A percentile compares a stretch with the other conserved stretches of the same genome.
These are phyloP conservation scores for Drosophila histrio DNA, from an alignment of 2,888 invertebrate species.

Conservation along the genomic window DNA sequence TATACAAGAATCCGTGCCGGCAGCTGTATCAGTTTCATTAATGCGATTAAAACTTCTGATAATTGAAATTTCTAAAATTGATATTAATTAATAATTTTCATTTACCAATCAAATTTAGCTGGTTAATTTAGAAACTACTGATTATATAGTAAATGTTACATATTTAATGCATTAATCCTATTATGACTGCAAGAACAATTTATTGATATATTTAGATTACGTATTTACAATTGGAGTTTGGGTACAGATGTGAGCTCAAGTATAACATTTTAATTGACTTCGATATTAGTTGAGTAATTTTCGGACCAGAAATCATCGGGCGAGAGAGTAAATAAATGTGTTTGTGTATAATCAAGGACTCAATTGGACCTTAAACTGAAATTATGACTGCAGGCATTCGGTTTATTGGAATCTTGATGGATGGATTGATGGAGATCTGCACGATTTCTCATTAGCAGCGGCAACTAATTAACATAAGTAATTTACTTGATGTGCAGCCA, in stretches of 20 bases:
- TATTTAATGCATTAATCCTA: constrained; percentile 8
- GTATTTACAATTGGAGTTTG: background rate
- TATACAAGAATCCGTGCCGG: background rate
- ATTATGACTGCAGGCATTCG: constrained; percentile 31
- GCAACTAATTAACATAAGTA: constrained; percentile 78
- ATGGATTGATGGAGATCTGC: constrained; percentile 32
- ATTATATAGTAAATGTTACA: background rate
- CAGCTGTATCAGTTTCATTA: background rate
- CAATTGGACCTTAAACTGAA: constrained; percentile 11
- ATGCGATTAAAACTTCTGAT: background rate
- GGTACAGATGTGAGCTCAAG: background rate
- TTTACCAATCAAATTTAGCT: background rate
- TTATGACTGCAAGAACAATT: background rate
- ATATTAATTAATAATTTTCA: background rate
- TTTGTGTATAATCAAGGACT: constrained; percentile 12
- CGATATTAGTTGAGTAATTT: constrained; percentile 1
- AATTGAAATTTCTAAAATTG: background rate
- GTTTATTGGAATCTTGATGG: constrained; percentile 35
- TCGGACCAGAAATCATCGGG: background rate
- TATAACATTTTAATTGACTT: constrained; percentile 17
- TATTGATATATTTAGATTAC: background rate
- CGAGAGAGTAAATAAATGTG: constrained; percentile 3
- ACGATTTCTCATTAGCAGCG: constrained; percentile 68
- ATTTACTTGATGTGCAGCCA: constrained; percentile 59
- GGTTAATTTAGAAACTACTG: background rate